These are phyloP conservation scores for Aphaenogaster floridana DNA, from an alignment of 1,140 invertebrate genomes.

Conservation along the genomic window DNA sequence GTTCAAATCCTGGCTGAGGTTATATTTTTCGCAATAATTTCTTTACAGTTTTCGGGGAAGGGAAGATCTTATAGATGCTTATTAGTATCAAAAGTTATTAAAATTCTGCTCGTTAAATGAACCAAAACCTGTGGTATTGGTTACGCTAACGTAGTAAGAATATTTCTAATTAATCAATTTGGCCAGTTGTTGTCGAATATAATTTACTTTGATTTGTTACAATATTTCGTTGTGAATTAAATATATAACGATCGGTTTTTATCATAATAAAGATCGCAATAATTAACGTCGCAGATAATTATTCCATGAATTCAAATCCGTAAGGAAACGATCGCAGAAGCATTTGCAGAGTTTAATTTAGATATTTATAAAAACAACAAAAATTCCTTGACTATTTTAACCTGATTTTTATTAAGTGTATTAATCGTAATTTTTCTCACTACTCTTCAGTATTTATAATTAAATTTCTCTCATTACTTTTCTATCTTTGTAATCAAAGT, in stretches of 20 bases:
- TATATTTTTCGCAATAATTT: too few species aligned
- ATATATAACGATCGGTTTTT: not conserved
- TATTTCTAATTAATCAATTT: too few species aligned
- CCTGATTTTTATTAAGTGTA: not conserved
- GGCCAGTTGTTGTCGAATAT: too few species aligned
- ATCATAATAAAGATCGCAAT: not conserved
- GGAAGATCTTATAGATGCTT: too few species aligned
- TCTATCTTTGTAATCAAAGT: slow-evolving; percentile 18
- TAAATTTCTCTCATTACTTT: not conserved
- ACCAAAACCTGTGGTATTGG: too few species aligned
- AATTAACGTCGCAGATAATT: not conserved
- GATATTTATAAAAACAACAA: not conserved
- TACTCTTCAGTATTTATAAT: not conserved
- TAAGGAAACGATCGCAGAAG: not conserved
- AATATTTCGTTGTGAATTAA: not conserved
- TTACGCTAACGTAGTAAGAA: too few species aligned
- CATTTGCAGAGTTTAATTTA: not conserved
- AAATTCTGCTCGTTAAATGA: too few species aligned
- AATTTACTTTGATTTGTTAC: not conserved
- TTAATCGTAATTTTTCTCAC: not conserved
- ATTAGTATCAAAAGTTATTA: too few species aligned
- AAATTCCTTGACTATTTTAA: not conserved
- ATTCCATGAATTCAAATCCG: not conserved
- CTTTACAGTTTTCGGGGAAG: too few species aligned
- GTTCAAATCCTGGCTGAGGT: too few species aligned